Base-by-base conservation (phyloP, 2,113 vertebrate genomes). In the Lampris megalopsis region DNA sequence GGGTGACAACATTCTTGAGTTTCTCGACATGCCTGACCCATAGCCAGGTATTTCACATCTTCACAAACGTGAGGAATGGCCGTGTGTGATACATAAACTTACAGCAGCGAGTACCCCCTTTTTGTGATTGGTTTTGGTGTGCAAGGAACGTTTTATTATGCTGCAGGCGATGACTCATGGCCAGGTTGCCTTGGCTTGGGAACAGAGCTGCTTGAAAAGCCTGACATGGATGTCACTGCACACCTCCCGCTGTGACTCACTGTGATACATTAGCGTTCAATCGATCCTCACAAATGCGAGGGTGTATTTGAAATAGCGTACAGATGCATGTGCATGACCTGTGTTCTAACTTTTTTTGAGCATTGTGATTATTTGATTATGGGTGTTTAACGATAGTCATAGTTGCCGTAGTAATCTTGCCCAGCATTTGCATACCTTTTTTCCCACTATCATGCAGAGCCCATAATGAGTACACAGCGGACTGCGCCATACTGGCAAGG, bases 111-210 rank as follows among this genome's bases (percentile, higher is more conserved):
- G 68, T 37, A 52, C 61, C 52, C 24, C 67, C 4, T 42, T n/a
- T 49, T 36, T 57, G 24, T 69, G 49, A 72, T 81, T 75, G 67
- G 68, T 84, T 82, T 78, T 76, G 71, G 78, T 71, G 68, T 74
- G 72, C 71, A 59, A 62, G 73, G 68, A 82, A 67, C 63, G 73
- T 84, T 90, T 86, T 72, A 82, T 87, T 75, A 65, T 80, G 78
- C 86, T 5, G 76, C 77, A 86, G 75, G 81, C 79, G 71, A 35
- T 92, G 89, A 91, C 65, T 93, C 91, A 88, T 68, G 81, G 78
- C 64, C 67, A 85, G 86, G 89, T 90, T 87, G 79, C 82, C 64
- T 85, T 88, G 77, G 77, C 83, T 68, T 36, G 65, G 88, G 76
- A 88, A 72, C 60, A 83, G 77, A 86, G 77, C 79, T 85, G 75